Evolutionary conservation across 2,113 vertebrate species (phyloP).

Genomic region (Plectropomus leopardus): DNA sequence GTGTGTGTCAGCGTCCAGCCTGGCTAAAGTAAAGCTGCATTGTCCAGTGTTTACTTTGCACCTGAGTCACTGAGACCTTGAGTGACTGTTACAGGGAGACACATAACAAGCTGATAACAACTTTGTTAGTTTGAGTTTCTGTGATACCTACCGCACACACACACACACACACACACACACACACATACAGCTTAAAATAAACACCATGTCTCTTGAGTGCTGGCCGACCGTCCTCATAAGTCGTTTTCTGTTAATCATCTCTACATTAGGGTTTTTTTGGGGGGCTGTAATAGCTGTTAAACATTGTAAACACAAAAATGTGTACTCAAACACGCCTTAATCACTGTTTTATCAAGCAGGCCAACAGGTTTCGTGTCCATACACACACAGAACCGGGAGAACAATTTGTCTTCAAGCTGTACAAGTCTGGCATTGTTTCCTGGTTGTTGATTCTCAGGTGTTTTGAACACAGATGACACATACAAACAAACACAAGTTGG

Average conservation of each 20-base stretch:
- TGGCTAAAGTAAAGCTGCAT: slow-evolving; percentile 43
- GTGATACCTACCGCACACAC: slow-evolving; percentile 41
- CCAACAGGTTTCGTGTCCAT: neutral
- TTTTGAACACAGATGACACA: neutral
- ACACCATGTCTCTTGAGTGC: slow-evolving; percentile 16
- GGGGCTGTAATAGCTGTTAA: neutral
- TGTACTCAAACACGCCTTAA: neutral
- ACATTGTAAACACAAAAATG: neutral
- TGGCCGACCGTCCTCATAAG: slow-evolving; percentile 7
- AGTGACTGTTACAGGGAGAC: slow-evolving; percentile 37
- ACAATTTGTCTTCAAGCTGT: neutral
- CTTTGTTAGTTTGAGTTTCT: slow-evolving; percentile 66
- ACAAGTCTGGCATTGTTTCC: neutral
- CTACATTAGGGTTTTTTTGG: slow-evolving; percentile 2
- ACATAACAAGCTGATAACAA: slow-evolving; percentile 54
- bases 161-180: neutral
- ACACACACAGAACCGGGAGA: slow-evolving; percentile 3
- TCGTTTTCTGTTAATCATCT: slow-evolving; percentile 47
- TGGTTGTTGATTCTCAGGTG: neutral
- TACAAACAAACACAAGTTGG: neutral
- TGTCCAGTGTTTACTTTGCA: slow-evolving; percentile 43
- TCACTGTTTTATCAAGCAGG: slow-evolving; percentile 1
- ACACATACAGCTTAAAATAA: slow-evolving; percentile 14
- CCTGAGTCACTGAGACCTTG: slow-evolving; percentile 54
- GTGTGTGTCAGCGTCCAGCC: neutral